Base-by-base conservation (phyloP, 2,888 invertebrate genomes). In the Andrena flavipes region DNA sequence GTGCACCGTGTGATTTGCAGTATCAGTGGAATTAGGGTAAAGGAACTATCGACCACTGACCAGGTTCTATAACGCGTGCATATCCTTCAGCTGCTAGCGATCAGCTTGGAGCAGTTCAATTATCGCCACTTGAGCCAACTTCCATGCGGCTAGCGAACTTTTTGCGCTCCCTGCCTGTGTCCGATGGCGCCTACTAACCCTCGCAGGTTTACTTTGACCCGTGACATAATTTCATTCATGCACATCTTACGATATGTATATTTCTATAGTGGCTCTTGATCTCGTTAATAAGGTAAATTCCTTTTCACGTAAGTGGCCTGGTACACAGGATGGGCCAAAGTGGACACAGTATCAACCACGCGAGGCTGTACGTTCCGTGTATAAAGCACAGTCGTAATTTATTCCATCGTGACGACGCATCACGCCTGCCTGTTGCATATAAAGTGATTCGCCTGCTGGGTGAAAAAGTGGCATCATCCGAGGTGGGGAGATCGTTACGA, bases 121-220 rank as follows among this genome's bases (percentile, higher is more conserved):
- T 87, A 85, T 87, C 85, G 74, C 76, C 83, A 87, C 87, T 87
- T 82, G 83, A 87, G 65, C 83, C 48, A 83, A 85, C 83, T 65
- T 63, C 73, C 59, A 82, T 60, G 80, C 79, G 83, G 54, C 71
- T 59, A 42, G 79, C 64, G 13, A 76, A 83, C 81, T 87, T 87
- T 87, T 87, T 78, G 62, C 79, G 72, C 77, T 65, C 64, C 33
- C 33, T 7, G 33, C 0, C 48, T 73, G 51, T 26, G 10, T 26
- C 10, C 0, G 10, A 23, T 72, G 84, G 56, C 74, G 76, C 70
- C 70, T 75, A 63, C 83, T 81, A 81, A 78, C 67, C 67, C 84
- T 84, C 84, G 69, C 70, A 20, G 62, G 64, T n/a, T 48, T 60
- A 59, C 76, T 83, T 87, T 80, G 82, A 85, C 62, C 79, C 29